Percentiles rank a stretch among this genome's conserved stretches.
Evolutionary conservation across 2,888 invertebrate species (phyloP).

Genomic region (Trichogramma dendrolimi): DNA sequence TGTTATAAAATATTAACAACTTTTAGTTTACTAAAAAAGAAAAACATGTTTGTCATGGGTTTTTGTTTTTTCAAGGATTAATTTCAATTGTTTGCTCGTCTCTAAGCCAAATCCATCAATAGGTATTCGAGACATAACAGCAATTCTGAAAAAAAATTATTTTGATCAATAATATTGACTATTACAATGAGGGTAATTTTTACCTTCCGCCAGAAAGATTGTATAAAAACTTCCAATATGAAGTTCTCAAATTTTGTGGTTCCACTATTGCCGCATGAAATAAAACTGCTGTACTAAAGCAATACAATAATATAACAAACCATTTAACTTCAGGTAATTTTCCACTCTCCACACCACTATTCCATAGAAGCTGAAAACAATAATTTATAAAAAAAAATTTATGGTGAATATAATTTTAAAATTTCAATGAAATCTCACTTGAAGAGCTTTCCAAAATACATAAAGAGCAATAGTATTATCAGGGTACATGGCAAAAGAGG

Average conservation of each 20-base stretch:
- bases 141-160: conserved; percentile 53
- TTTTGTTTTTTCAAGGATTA: conserved; percentile 52
- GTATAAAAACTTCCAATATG: conserved; percentile 78
- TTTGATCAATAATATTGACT: conserved; percentile 17
- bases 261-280: conserved; percentile 77
- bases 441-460: conserved; percentile 76
- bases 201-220: conserved; percentile 69
- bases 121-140: conserved; percentile 58
- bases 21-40: conserved; percentile 41
- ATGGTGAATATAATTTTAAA: conserved; percentile 8
- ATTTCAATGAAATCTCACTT: conserved; percentile 55
- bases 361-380: conserved; percentile 63
- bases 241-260: conserved; percentile 72
- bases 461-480: conserved; percentile 77
- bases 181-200: conserved; percentile 29
- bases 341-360: conserved; percentile 64
- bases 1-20: conserved; percentile 1
- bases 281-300: conserved; percentile 71
- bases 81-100: conserved; percentile 54
- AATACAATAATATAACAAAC: conserved; percentile 69
- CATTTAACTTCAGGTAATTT: conserved; percentile 65
- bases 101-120: conserved; percentile 63
- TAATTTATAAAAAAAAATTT: conserved; percentile 15
- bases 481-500: conserved; percentile 69
- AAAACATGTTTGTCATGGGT: conserved; percentile 45